Base-by-base conservation (phyloP, 2,113 vertebrate species). In the Galbula dea region DNA sequence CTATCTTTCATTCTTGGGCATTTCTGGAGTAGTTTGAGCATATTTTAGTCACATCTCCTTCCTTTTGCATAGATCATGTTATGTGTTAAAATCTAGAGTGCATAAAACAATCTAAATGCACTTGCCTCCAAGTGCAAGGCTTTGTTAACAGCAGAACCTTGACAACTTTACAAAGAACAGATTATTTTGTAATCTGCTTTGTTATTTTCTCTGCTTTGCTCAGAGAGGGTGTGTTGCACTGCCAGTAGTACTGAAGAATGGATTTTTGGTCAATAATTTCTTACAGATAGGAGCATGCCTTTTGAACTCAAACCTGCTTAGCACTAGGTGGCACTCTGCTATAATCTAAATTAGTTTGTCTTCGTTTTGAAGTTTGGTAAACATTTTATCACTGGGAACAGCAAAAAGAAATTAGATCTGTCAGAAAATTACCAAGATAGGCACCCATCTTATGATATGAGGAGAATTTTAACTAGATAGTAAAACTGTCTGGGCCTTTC, bases 241-340 rank as follows among this genome's bases (percentile, higher is more conserved):
- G 62, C 54, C 20, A 24, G 13, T 39, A 17, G 20, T n/a, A 54
- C 12, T 10, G 16, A 51, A 48, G 37, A 51, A 49, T 12, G 2
- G 59, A 21, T 58, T 73, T 80, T 51, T n/a, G 21, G 20, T 69
- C 19, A 12, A 15, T 39, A 61, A 48, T 26, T 68, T 66, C 71
- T 69, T 20, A 8, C 4, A 37, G 62, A 14, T 37, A 39, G 58
- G 71, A 85, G 29, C 29, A 23, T 0, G 4, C 20, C 49, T 84
- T 90, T 89, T 54, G 78, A 73, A 62, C 55, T 73, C 93, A 36
- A 81, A 59, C 51, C 29, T 57, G 91, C 13, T 95, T 88, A 89
- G 89, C 97, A 95, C 96, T 97, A 97, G 97, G 69, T 96, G 97
- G 97, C 95, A 94, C 94, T 94, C 94, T 95, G 83, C 88, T 96